Evolutionary conservation across 1,140 invertebrate genomes (phyloP).

Genomic region (Uloborus diversus): DNA sequence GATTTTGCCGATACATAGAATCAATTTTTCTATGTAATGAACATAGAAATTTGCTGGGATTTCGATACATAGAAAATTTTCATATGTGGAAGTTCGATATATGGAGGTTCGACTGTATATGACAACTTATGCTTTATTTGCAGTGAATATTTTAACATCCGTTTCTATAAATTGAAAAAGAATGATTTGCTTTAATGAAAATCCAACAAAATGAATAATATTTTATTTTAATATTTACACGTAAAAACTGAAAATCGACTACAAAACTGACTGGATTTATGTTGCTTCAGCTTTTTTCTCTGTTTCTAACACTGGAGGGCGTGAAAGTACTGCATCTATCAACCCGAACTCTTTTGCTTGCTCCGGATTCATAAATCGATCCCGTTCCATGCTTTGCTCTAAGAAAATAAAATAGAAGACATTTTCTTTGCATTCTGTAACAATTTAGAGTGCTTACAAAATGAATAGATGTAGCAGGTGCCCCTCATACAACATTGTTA

Average conservation of each 20-base stretch:
- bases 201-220: neutral
- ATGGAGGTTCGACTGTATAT: no score
- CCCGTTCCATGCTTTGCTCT: conserved; percentile 89
- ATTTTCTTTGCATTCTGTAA: no score
- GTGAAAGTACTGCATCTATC: conserved; percentile 91
- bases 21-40: no score
- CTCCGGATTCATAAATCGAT: conserved; percentile 90
- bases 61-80: no score
- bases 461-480: no score
- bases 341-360: conserved; percentile 94
- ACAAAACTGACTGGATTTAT: neutral
- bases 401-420: conserved; percentile 59
- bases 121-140: no score
- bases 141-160: no score
- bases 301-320: conserved; percentile 67
- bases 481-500: no score
- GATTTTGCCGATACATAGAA: no score
- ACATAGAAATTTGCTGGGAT: no score
- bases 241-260: neutral
- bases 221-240: neutral
- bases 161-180: neutral
- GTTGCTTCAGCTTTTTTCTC: neutral
- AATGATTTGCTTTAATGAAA: neutral
- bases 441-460: no score
- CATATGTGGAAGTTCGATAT: no score